Evolutionary conservation across 35 echinoderm and acorn worm species (phyloP), one percentile per base, ranked within the genome.

Genomic region (Apostichopus parvimensis): DNA sequence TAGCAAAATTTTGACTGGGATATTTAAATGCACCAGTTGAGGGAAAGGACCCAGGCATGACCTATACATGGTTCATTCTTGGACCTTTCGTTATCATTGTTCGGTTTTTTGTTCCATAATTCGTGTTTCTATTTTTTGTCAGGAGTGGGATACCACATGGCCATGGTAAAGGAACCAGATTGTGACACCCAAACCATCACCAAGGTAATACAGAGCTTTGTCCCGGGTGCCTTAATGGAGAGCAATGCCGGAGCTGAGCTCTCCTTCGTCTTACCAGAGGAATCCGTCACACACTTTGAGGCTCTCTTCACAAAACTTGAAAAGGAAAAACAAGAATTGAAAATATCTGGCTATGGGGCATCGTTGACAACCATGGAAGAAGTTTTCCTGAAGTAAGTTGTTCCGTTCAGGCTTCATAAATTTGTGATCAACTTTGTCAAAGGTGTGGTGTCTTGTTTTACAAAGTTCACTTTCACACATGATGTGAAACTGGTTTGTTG

Each of bases 331-430:
- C 60, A 79, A 13, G 72, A 80, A 0, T 81, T 98, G 17, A 94
- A 94, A 15, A 95, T 98, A 65, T 83, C 79, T 58, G 94, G 96
- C 68, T 98, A 95, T 54, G 96, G 96, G 1, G 93, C 93, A n/a
- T 98, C 96, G 45, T 54, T 98, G 1, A 98, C 96, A 3, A 98
- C 96, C 0, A 93, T 98, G 93, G 96, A 98, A 66, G 96, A 98
- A 55, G 96, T 98, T 3, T 98, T 98, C 75, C 84, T 98, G 13
- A 98, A 95, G 96, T 98, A 77, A 98, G 96, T 94, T 23, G 8
- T 78, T 24, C 8, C 9, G 34, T 11, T 10, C 20, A 78, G 77
- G 4, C 8, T 24, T 12, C 17, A 17, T 24, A 11, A 24, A 24
- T 24, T 45, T 45, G 34, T 45, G 34, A 45, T 45, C 34, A 45